A percentile compares a stretch with the other conserved stretches of the same genome.
Evolutionary conservation across 2,113 vertebrate species (phyloP).

Genomic region (Epinephelus lanceolatus): DNA sequence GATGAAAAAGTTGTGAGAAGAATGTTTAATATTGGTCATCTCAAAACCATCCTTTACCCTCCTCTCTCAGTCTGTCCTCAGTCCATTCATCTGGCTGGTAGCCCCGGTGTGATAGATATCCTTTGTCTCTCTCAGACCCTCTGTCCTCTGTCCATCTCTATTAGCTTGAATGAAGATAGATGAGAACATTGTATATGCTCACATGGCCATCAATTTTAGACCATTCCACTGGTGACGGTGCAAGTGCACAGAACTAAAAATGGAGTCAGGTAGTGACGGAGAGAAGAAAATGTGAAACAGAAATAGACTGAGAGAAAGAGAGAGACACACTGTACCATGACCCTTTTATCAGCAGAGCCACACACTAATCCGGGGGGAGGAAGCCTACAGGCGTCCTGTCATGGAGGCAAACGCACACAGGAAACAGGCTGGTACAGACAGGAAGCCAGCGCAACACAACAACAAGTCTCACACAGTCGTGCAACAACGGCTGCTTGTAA

Average conservation of each 20-base stretch:
- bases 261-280: background rate
- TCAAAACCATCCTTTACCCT: conserved; percentile 51
- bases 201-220: conserved; percentile 65
- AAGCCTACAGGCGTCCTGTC: conserved; percentile 74
- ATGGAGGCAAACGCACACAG: conserved; percentile 62
- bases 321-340: background rate
- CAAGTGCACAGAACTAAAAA: conserved; percentile 17
- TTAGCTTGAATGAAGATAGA: conserved; percentile 77
- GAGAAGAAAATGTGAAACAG: conserved; percentile 31
- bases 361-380: conserved; percentile 68
- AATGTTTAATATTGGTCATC: conserved; percentile 48
- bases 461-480: conserved; percentile 40
- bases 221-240: background rate
- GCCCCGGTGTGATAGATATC: conserved; percentile 41
- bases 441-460: conserved; percentile 69
- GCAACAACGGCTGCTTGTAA: conserved; percentile 26
- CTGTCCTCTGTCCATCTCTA: conserved; percentile 58
- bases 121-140: conserved; percentile 39
- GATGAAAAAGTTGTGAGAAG: conserved; percentile 31
- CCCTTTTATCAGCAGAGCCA: conserved; percentile 73
- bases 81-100: conserved; percentile 31
- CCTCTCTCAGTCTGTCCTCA: conserved; percentile 40
- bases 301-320: conserved; percentile 42
- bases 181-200: conserved; percentile 48
- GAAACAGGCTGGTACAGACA: conserved; percentile 76